Evolutionary conservation across 1,140 invertebrate species (phyloP).

Genomic region (Harpegnathos saltator): DNA sequence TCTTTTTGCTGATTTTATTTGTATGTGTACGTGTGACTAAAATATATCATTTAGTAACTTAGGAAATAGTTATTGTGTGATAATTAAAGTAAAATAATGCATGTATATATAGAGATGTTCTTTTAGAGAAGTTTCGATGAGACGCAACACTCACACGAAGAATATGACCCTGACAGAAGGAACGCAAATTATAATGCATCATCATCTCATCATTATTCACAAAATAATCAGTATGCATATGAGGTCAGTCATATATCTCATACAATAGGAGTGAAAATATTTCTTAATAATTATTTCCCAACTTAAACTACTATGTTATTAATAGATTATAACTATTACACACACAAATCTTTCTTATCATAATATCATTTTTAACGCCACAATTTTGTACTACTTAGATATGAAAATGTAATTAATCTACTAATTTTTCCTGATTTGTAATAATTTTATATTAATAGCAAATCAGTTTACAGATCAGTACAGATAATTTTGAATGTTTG

Average conservation of each 20-base stretch:
- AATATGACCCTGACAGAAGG: conserved; percentile 83
- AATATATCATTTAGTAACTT: conserved; percentile 30
- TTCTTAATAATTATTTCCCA: conserved; percentile 40
- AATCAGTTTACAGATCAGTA: conserved; percentile 35
- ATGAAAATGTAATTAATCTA: conserved; percentile 30
- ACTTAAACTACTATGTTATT: conserved; percentile 32
- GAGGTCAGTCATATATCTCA: conserved; percentile 76
- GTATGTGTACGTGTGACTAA: too few species aligned
- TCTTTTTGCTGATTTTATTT: neutral
- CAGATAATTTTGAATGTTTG: conserved; percentile 55
- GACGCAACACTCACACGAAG: conserved; percentile 75
- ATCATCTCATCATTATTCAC: conserved; percentile 80
- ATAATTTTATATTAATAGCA: conserved; percentile 50
- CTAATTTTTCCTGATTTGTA: conserved; percentile 34
- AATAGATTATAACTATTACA: conserved; percentile 21
- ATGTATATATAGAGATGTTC: conserved; percentile 25
- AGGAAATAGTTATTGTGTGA: neutral
- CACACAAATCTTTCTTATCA: conserved; percentile 21
- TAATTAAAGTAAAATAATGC: neutral
- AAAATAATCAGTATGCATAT: conserved; percentile 83
- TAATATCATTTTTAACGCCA: conserved; percentile 31
- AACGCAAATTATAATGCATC: conserved; percentile 85
- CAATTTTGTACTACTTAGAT: neutral
- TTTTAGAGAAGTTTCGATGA: conserved; percentile 82
- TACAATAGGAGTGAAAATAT: conserved; percentile 31